phyloP scores from a whole-genome alignment of 1,140 invertebrate species.

The Caenorhabditis remanei region DNA sequence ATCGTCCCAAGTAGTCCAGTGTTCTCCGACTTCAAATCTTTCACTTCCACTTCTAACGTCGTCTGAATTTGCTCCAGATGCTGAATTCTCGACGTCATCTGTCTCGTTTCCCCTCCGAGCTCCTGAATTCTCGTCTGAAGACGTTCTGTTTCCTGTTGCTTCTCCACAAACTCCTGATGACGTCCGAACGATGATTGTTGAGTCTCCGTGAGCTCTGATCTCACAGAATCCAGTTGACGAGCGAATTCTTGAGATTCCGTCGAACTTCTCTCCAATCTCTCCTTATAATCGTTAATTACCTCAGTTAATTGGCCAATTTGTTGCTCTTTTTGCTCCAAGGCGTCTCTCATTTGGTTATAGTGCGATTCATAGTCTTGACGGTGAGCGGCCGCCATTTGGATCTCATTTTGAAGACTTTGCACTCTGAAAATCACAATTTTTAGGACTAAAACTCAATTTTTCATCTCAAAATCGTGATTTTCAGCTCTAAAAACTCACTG shows the following conservation, averaged over 20 bases:
- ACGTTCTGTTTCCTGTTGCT: not conserved
- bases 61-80: not conserved
- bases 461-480: not conserved
- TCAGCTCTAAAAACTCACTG: not conserved
- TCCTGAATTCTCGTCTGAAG: not conserved
- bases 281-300: not conserved
- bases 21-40: not conserved
- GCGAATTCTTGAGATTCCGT: not conserved
- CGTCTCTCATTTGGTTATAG: slow-evolving; percentile 12
- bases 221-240: not conserved
- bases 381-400: not conserved
- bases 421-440: not conserved
- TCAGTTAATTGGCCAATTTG: not conserved
- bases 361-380: slow-evolving; percentile 8
- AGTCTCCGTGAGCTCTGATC: not conserved
- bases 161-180: not conserved
- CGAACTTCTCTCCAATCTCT: not conserved
- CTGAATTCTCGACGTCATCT: not conserved
- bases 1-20: not conserved
- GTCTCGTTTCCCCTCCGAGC: not conserved
- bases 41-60: not conserved
- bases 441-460: not conserved
- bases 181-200: not conserved
- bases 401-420: not conserved
- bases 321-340: not conserved